Evolutionary conservation across 2,797 vertebrate genomes (phyloP).

Genomic region (Capromys pilorides): DNA sequence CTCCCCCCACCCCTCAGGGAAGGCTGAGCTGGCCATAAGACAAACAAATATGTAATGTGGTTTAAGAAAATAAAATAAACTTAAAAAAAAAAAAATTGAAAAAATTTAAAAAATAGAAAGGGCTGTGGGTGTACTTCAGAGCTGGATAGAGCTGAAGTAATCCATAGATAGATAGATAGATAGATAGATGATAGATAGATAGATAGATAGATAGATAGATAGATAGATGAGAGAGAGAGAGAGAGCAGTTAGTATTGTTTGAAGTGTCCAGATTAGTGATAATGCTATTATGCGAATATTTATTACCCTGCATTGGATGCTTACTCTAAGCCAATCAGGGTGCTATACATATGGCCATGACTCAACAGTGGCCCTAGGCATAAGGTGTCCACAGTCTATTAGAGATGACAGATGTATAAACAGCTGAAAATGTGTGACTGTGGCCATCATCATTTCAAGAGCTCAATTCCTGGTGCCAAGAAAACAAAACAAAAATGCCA

Average conservation of each 20-base stretch:
- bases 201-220: too few species aligned
- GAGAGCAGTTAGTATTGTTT: conserved; percentile 4
- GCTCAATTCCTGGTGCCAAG: background rate
- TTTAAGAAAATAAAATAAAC: too few species aligned
- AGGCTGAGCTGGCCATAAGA: too few species aligned
- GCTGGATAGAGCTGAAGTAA: background rate
- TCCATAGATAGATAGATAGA: background rate
- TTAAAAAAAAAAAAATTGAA: too few species aligned
- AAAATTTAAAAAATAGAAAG: background rate
- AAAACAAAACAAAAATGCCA: background rate
- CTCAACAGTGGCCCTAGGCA: conserved; percentile 20
- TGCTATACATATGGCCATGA: background rate
- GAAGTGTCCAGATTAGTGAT: conserved; percentile 54
- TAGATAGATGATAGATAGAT: background rate
- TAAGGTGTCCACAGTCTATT: background rate
- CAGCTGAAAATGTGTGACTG: background rate
- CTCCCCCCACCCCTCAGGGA: too few species aligned
- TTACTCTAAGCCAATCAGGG: background rate
- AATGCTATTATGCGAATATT: conserved; percentile 50
- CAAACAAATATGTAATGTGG: too few species aligned
- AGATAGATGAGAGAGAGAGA: background rate
- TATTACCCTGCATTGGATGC: background rate
- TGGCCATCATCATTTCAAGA: background rate
- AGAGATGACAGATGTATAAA: conserved; percentile 4
- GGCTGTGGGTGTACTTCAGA: background rate